Percentiles rank a stretch among this genome's conserved stretches.
Conservation (phyloP, 1,140 invertebrate genomes). For the Brachionus manjavacas region DNA sequence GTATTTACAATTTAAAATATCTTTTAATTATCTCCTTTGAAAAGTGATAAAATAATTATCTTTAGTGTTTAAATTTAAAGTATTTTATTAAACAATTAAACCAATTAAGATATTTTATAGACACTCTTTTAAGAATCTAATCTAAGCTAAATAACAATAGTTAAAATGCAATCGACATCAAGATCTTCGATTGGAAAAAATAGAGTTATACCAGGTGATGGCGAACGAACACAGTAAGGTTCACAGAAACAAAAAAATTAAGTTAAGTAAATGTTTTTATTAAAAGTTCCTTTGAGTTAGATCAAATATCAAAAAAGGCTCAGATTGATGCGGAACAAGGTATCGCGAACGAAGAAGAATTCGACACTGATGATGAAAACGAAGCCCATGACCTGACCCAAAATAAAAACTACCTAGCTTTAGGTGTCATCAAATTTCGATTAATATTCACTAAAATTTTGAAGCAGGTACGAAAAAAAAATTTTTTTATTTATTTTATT, state of each 20-base stretch:
- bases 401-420: background rate
- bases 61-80: background rate
- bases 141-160: background rate
- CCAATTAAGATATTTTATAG: too few species aligned
- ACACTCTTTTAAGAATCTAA: background rate
- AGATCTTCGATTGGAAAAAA: background rate
- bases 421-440: background rate
- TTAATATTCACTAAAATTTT: background rate
- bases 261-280: background rate
- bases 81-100: background rate
- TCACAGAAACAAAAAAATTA: background rate
- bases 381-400: background rate
- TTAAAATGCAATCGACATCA: background rate
- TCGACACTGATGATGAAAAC: conserved; percentile 27
- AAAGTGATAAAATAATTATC: too few species aligned
- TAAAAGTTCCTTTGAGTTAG: background rate
- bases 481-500: background rate
- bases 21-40: too few species aligned
- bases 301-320: background rate
- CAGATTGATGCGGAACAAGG: background rate
- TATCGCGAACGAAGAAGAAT: background rate
- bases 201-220: background rate
- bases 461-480: background rate
- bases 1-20: too few species aligned
- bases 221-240: background rate